Evolutionary conservation across 1,140 invertebrate genomes (phyloP), one percentile per base, ranked within the genome.

Genomic region (Drosophila lowei): DNA sequence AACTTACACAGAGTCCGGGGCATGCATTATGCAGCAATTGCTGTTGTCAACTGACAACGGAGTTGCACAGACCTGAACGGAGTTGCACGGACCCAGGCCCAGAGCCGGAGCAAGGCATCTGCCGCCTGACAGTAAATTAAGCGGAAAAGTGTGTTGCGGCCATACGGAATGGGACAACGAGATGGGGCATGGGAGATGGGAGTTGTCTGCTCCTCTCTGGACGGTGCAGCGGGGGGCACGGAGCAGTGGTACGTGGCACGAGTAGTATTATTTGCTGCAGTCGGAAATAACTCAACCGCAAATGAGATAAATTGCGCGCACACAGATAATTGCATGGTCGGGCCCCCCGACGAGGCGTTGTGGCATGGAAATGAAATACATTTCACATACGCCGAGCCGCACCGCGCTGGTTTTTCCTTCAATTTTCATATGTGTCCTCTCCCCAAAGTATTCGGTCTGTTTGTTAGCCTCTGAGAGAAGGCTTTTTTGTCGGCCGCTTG

Each of bases 261-360:
- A 38, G 34, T 54, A 55, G 67, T 64, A 86, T 79, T 88, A 88
- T 88, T 88, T 79, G 83, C 81, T 88, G 79, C 79, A 81, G 72
- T 78, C 73, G 89, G 75, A 90, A 90, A 90, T 83, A 90, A 90
- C 84, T 90, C 89, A 90, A 90, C 89, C 85, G 89, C 89, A 90
- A 90, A 90, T 90, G 89, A 89, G 89, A 90, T 90, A 90, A 90
- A 90, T 90, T 90, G 81, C 73, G 66, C 76, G 85, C 78, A 86
- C 62, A 83, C 71, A 90, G 89, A 90, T 90, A 86, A 90, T 90
- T 90, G 84, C 89, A 79, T 67, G 77, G 66, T 25, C 34, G 70
- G 70, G 63, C 50, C 66, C 59, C 71, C 52, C 52, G 65, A 77
- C 42, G 73, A 13, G 34, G 57, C 43, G 72, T 58, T 61, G 46